Percentiles rank a stretch among this genome's conserved stretches.
These are phyloP conservation scores for Tetramorium alpestre DNA, from an alignment of 1,140 invertebrate genomes.

Conservation along the genomic window DNA sequence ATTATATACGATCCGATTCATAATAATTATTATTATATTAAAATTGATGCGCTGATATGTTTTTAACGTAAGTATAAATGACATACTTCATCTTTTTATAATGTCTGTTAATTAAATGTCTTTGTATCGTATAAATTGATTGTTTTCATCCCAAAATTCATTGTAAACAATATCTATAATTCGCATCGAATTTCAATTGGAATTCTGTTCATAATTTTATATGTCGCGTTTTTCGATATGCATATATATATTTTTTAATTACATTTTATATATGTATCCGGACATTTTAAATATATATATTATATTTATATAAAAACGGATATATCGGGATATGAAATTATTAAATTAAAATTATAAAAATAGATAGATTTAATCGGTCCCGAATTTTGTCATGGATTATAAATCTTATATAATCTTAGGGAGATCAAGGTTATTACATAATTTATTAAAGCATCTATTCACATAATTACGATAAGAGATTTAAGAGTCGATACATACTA, in stretches of 20 bases:
- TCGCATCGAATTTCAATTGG: not conserved
- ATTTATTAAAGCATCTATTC: not conserved
- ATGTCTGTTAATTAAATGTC: constrained; percentile 12
- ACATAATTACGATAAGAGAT: not conserved
- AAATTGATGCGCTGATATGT: not conserved
- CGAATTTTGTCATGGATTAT: not conserved
- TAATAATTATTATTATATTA: not conserved
- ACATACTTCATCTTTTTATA: constrained; percentile 42
- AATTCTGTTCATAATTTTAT: not conserved
- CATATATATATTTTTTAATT: not conserved
- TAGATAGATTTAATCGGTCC: not conserved
- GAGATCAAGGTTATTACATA: not conserved
- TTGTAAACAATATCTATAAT: not conserved
- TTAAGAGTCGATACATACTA: too few relatives aligned
- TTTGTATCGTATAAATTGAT: not conserved
- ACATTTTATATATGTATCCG: not conserved
- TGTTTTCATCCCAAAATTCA: not conserved
- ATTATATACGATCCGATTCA: not conserved
- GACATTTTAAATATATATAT: not conserved
- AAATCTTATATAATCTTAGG: not conserved
- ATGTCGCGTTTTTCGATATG: not conserved
- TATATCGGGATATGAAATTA: not conserved
- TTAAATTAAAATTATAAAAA: not conserved
- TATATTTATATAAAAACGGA: not conserved
- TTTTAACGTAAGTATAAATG: not conserved